Evolutionary conservation across 2,888 invertebrate genomes (phyloP).

Genomic region (Epirrita christyi): DNA sequence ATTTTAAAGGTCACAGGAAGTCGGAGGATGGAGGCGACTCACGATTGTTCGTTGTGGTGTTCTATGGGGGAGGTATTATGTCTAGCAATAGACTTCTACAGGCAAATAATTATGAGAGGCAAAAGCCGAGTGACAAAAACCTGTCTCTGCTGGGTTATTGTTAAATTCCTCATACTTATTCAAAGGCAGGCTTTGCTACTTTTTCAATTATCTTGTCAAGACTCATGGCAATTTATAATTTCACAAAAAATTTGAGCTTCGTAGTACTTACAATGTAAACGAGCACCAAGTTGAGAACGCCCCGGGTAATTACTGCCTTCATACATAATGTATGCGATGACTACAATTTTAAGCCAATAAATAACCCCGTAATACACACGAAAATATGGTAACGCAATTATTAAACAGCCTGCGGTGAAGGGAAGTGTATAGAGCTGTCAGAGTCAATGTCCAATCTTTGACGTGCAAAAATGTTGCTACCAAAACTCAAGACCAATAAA

Average conservation of each 20-base stretch:
- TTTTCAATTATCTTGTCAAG: no score
- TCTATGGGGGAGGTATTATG: no score
- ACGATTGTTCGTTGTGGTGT: no score
- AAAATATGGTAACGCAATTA: constrained; percentile 79
- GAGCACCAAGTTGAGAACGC: constrained; percentile 41
- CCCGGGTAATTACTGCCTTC: constrained; percentile 69
- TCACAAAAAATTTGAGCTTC: not conserved
- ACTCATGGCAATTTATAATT: not conserved
- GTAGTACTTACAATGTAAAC: constrained; percentile 43
- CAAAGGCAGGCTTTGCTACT: no score
- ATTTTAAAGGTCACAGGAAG: no score
- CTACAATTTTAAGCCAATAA: constrained; percentile 84
- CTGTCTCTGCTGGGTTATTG: no score
- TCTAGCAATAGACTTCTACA: no score
- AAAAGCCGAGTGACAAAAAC: no score
- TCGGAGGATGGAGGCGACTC: no score
- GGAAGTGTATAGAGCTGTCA: constrained; percentile 51
- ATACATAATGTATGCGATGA: constrained; percentile 80
- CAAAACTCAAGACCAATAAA: not conserved
- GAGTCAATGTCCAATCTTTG: constrained; percentile 13
- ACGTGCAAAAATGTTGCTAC: not conserved
- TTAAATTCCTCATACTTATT: no score
- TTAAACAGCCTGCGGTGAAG: constrained; percentile 53
- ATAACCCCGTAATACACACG: constrained; percentile 72
- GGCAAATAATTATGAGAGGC: no score